Conservation (phyloP, 2,888 invertebrate species). For the Chesias legatella region DNA sequence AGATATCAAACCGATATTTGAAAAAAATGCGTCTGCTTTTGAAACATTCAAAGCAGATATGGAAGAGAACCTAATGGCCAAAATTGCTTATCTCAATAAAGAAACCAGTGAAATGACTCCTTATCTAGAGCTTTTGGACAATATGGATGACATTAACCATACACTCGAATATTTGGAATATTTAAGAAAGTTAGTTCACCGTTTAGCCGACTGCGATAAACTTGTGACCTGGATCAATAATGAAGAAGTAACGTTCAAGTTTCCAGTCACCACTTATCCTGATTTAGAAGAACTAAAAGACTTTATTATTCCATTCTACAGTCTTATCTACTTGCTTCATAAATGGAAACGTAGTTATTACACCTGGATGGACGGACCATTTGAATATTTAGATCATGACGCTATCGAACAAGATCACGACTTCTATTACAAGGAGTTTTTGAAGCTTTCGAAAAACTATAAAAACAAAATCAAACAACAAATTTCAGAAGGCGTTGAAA, state of each 20-base stretch:
- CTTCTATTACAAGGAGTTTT: slow-evolving; percentile 88
- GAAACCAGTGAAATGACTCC: slow-evolving; percentile 87
- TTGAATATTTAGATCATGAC: slow-evolving; percentile 89
- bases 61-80: slow-evolving; percentile 88
- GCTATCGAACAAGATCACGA: slow-evolving; percentile 90
- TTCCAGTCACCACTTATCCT: slow-evolving; percentile 87
- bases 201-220: slow-evolving; percentile 87
- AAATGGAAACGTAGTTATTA: slow-evolving; percentile 90
- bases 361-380: slow-evolving; percentile 96
- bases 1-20: slow-evolving; percentile 89
- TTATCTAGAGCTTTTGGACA: slow-evolving; percentile 87
- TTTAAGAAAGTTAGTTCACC: slow-evolving; percentile 86
- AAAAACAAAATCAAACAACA: slow-evolving; percentile 88
- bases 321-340: slow-evolving; percentile 82
- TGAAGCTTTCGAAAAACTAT: slow-evolving; percentile 88
- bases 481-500: slow-evolving; percentile 83
- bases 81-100: slow-evolving; percentile 84
- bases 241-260: slow-evolving; percentile 93
- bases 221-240: slow-evolving; percentile 92
- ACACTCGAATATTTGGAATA: slow-evolving; percentile 90
- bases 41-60: slow-evolving; percentile 91
- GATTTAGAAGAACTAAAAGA: slow-evolving; percentile 89
- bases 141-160: slow-evolving; percentile 90
- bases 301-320: slow-evolving; percentile 85
- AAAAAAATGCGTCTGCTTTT: slow-evolving; percentile 87